phyloP scores from a whole-genome alignment of 2,888 invertebrate species.

The Drosophila pseudotalamancana region DNA sequence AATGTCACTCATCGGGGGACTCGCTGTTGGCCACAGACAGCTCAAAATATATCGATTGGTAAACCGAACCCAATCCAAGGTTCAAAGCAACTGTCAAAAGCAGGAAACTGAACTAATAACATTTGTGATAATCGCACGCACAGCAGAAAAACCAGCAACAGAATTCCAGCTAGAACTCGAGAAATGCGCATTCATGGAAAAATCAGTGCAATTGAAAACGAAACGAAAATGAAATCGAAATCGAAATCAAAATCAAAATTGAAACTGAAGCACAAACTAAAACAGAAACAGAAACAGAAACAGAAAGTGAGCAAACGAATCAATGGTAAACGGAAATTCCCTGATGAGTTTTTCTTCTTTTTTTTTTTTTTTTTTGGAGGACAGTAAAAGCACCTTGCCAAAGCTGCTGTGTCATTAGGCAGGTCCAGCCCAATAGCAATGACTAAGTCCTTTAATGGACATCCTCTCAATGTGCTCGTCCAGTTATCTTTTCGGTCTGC shows the following conservation, averaged over 20 bases:
- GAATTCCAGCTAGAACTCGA: neutral
- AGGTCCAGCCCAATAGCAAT: conserved; percentile 27
- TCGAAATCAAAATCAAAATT: conserved; percentile 20
- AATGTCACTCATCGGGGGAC: conserved; percentile 17
- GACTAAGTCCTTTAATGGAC: conserved; percentile 42
- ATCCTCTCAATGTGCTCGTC: conserved; percentile 23
- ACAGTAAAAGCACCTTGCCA: conserved; percentile 2
- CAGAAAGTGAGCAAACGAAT: conserved; percentile 7
- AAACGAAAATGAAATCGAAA: conserved; percentile 45
- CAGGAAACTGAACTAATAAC: conserved; percentile 67
- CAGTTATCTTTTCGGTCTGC: conserved; percentile 7
- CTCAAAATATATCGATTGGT: conserved; percentile 25
- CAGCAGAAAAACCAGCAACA: conserved; percentile 4
- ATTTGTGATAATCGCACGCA: conserved; percentile 61
- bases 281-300: conserved; percentile 44
- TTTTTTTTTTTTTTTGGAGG: no score
- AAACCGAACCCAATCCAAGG: conserved; percentile 36
- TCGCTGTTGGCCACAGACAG: conserved; percentile 3
- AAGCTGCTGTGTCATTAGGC: conserved; percentile 46
- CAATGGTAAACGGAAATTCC: conserved; percentile 50
- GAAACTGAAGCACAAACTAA: conserved; percentile 13
- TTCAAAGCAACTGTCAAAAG: conserved; percentile 64
- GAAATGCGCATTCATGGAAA: conserved; percentile 57
- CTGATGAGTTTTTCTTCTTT: conserved; percentile 53
- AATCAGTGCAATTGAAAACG: conserved; percentile 63